These are phyloP conservation scores for Phocoena phocoena DNA, from an alignment of 2,113 vertebrate genomes.

Conservation along the genomic window DNA sequence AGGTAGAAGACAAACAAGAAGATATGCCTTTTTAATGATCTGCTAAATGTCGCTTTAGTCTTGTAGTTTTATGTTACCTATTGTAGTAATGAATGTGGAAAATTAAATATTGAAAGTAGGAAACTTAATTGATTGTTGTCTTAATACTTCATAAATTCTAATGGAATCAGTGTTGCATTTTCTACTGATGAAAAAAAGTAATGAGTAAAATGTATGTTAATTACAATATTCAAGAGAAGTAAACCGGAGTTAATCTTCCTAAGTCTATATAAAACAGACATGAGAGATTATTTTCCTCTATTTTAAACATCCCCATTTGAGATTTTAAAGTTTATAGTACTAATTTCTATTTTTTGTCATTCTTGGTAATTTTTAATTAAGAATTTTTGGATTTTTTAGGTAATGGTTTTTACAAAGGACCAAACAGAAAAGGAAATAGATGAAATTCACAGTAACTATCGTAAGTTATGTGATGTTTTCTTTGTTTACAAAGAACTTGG, in stretches of 20 bases:
- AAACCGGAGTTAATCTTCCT: background rate
- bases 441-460: constrained; percentile 90
- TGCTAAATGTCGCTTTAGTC: background rate
- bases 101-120: background rate
- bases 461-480: constrained; percentile 86
- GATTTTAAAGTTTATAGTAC: background rate
- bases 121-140: background rate
- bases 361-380: constrained; percentile 42
- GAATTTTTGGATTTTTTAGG: constrained; percentile 82
- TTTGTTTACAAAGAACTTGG: constrained; percentile 35
- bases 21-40: background rate
- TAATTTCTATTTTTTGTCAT: constrained; percentile 10
- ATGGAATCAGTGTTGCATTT: background rate
- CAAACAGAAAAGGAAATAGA: constrained; percentile 94
- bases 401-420: constrained; percentile 92
- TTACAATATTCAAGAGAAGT: background rate
- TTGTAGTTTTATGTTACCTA: background rate
- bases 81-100: background rate
- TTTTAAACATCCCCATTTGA: constrained; percentile 26
- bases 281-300: background rate
- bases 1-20: background rate
- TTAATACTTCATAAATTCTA: constrained; percentile 8
- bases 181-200: background rate
- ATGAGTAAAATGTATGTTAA: background rate
- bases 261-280: background rate